phyloP scores from a whole-genome alignment of 1,140 invertebrate species.

The Procambarus virginalis region DNA sequence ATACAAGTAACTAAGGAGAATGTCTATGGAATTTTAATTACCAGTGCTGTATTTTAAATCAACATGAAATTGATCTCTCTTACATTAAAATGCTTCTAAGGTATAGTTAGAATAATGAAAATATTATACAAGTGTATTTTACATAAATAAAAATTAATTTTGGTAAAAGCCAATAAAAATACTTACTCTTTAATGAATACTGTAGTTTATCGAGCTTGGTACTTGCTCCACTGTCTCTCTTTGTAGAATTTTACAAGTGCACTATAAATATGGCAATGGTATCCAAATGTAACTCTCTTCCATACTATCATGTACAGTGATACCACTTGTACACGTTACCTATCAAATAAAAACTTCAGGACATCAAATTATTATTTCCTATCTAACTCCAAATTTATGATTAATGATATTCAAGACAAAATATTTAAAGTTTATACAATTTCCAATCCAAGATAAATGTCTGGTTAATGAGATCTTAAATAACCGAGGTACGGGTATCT shows the following conservation, averaged over 20 bases:
- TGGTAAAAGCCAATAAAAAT: too few relatives aligned
- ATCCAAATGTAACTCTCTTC: neutral
- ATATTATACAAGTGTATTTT: neutral
- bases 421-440: neutral
- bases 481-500: neutral
- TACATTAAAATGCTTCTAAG: neutral
- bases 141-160: neutral
- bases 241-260: neutral
- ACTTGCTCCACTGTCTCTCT: neutral
- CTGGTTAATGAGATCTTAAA: neutral
- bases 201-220: neutral
- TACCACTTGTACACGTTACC: neutral
- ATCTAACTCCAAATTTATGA: neutral
- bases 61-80: too few relatives aligned
- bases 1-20: too few relatives aligned
- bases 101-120: neutral
- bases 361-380: neutral
- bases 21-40: neutral
- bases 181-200: neutral
- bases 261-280: neutral
- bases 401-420: neutral
- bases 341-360: neutral
- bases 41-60: too few relatives aligned
- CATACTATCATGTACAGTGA: neutral
- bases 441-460: neutral